Evolutionary conservation across 37 sponge, comb jelly and placozoan genomes (phyloP).

Genomic region (Chondrosia reniformis): DNA sequence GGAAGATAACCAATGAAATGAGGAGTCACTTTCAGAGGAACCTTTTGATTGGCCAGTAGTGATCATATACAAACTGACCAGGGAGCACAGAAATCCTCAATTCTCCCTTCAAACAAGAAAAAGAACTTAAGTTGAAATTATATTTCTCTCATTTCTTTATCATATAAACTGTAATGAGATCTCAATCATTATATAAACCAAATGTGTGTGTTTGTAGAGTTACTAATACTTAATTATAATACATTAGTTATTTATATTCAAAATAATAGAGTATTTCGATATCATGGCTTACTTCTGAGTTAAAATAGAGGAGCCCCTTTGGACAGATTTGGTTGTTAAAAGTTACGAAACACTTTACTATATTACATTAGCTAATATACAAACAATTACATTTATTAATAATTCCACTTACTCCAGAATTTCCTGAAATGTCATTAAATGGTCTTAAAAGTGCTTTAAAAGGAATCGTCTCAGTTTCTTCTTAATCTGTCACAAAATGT

Average conservation of each 20-base stretch:
- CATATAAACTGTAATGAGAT: too few relatives aligned
- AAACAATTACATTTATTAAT: background rate
- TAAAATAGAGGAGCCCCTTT: constrained; percentile 97
- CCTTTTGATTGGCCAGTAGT: constrained; percentile 93
- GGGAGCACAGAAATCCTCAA: constrained; percentile 90
- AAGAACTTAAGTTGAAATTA: too few relatives aligned
- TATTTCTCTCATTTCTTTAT: too few relatives aligned
- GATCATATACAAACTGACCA: constrained; percentile 74
- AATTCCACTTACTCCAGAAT: constrained; percentile 5
- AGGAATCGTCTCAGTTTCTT: too few relatives aligned
- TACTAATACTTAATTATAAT: too few relatives aligned
- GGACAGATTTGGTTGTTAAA: constrained; percentile 97
- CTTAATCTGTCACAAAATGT: too few relatives aligned
- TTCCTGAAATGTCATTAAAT: background rate
- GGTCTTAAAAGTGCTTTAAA: background rate
- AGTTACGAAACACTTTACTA: constrained; percentile 77
- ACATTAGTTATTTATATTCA: too few relatives aligned
- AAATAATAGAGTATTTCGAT: too few relatives aligned
- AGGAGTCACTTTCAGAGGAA: constrained; percentile 78
- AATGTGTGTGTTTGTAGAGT: too few relatives aligned
- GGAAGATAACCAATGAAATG: constrained; percentile 89
- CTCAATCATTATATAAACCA: too few relatives aligned
- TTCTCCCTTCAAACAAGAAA: too few relatives aligned
- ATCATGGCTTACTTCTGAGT: constrained; percentile 69
- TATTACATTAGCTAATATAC: too few relatives aligned